Evolutionary conservation across 1,140 invertebrate genomes (phyloP).

Genomic region (Ladona fulva): DNA sequence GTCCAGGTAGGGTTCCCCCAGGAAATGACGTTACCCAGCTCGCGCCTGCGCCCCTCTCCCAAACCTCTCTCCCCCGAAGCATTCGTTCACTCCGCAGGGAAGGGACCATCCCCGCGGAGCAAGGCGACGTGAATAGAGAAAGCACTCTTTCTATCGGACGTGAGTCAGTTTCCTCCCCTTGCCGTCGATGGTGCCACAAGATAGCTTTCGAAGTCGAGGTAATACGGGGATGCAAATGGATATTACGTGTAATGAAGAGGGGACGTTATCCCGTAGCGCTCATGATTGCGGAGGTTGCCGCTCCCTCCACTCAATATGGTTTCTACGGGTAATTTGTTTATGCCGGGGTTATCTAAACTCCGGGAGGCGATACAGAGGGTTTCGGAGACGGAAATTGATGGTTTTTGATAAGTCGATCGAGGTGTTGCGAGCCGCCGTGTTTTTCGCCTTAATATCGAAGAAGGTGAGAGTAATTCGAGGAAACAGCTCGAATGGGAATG

Average conservation of each 20-base stretch:
- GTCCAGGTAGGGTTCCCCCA: constrained; percentile 1
- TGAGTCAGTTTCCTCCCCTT: not conserved
- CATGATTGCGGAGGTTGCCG: too few relatives aligned
- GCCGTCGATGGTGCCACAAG: not conserved
- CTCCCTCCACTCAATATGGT: too few relatives aligned
- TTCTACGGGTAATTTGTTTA: too few relatives aligned
- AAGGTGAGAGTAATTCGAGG: too few relatives aligned
- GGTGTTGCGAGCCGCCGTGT: too few relatives aligned
- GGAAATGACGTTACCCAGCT: not conserved
- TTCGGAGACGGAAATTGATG: too few relatives aligned
- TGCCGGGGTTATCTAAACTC: too few relatives aligned
- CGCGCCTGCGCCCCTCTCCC: not conserved
- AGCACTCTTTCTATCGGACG: not conserved
- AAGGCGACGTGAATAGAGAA: not conserved
- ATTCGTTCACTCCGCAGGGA: not conserved
- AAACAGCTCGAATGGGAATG: too few relatives aligned
- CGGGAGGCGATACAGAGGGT: too few relatives aligned
- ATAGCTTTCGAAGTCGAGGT: not conserved
- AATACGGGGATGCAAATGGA: not conserved
- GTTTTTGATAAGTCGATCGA: too few relatives aligned
- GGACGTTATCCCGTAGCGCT: not conserved
- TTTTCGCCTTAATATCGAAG: too few relatives aligned
- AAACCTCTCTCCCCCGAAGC: not conserved
- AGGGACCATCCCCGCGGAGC: not conserved
- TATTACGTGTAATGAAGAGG: not conserved